Evolutionary conservation across 2,797 vertebrate species (phyloP).

Genomic region (Scolopax rusticola): DNA sequence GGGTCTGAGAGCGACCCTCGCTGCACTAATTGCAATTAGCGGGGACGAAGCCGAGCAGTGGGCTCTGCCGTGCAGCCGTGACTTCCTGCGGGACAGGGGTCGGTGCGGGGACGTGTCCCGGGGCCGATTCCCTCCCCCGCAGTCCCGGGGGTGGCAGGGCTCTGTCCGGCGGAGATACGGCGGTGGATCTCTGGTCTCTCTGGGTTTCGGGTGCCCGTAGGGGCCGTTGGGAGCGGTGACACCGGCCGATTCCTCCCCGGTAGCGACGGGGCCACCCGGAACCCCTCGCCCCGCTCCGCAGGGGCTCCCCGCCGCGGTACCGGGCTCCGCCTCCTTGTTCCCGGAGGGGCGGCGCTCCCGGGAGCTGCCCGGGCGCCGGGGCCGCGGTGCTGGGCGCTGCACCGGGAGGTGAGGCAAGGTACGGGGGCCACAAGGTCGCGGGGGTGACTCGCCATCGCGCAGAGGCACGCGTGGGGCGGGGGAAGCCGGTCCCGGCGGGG

Average conservation of each 20-base stretch:
- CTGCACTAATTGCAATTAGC: rapidly evolving
- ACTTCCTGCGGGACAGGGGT: not conserved
- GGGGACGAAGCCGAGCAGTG: rapidly evolving
- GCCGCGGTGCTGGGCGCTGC: too few relatives aligned
- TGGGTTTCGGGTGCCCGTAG: not conserved
- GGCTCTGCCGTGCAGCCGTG: too few relatives aligned
- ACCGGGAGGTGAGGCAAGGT: not conserved
- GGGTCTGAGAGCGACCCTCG: not conserved
- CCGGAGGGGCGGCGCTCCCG: too few relatives aligned
- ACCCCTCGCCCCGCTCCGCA: not conserved
- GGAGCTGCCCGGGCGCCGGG: not conserved
- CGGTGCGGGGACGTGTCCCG: too few relatives aligned
- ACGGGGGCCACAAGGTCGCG: not conserved
- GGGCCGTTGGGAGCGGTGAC: not conserved
- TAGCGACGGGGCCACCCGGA: not conserved
- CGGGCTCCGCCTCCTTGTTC: not conserved
- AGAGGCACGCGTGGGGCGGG: not conserved
- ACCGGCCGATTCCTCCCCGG: not conserved
- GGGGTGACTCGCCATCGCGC: not conserved
- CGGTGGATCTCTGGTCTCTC: not conserved
- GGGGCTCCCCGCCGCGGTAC: not conserved
- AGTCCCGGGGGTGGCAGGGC: too few relatives aligned
- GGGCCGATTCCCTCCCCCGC: too few relatives aligned
- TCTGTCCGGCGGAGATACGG: rapidly evolving
- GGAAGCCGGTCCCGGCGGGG: not conserved